These are phyloP conservation scores for Pedetes capensis DNA, from an alignment of 2,113 vertebrate species.

Conservation along the genomic window DNA sequence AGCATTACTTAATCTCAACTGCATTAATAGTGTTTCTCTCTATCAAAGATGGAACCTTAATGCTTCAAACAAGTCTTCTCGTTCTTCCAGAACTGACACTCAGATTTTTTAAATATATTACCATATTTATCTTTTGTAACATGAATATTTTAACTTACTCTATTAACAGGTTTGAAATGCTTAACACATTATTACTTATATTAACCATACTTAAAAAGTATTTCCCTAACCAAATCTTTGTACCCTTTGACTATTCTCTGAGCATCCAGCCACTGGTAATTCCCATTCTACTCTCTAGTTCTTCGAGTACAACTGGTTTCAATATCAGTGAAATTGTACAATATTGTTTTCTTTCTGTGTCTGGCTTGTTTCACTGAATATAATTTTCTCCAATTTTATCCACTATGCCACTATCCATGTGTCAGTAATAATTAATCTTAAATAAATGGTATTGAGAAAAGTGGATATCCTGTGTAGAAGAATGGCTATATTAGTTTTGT, in stretches of 20 bases:
- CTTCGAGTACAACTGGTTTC: not conserved
- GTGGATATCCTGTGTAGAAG: too few relatives aligned
- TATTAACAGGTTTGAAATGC: not conserved
- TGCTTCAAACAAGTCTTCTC: not conserved
- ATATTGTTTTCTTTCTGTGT: not conserved
- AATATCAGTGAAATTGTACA: not conserved
- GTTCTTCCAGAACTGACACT: not conserved
- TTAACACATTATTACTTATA: not conserved
- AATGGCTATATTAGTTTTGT: too few relatives aligned
- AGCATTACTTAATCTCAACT: not conserved
- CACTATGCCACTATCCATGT: fast-evolving
- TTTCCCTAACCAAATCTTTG: not conserved
- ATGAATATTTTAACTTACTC: not conserved
- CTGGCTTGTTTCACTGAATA: not conserved
- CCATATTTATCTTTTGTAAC: not conserved
- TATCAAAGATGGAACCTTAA: not conserved
- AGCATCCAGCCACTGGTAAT: fast-evolving
- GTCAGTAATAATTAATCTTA: too few relatives aligned
- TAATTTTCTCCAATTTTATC: not conserved
- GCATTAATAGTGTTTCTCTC: not conserved
- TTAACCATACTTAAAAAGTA: not conserved
- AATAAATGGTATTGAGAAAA: not conserved
- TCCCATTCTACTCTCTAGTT: not conserved
- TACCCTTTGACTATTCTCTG: not conserved
- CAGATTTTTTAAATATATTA: not conserved